Evolutionary conservation across 92 coral and sea anemone genomes (phyloP).

Genomic region (Phenganax stokvisi): DNA sequence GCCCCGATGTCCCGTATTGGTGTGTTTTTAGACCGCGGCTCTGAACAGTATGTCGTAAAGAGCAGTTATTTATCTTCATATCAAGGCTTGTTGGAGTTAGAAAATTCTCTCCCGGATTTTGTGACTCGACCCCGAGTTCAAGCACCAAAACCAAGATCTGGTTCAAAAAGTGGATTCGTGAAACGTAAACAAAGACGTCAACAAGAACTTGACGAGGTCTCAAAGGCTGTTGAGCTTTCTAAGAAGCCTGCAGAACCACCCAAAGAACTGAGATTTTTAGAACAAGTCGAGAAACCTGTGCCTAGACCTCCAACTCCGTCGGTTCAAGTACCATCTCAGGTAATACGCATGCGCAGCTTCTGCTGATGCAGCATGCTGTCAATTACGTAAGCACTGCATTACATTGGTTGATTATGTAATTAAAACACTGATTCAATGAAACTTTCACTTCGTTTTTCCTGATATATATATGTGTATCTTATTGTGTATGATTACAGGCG

Average conservation of each 20-base stretch:
- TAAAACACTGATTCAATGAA: background rate
- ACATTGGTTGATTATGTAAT: no score
- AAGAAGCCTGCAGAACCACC: constrained; percentile 69
- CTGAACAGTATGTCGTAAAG: constrained; percentile 86
- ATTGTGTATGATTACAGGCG: constrained; percentile 50
- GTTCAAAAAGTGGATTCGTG: constrained; percentile 76
- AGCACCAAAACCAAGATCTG: constrained; percentile 95
- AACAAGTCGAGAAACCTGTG: constrained; percentile 93
- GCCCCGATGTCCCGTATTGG: constrained; percentile 99
- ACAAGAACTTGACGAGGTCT: constrained; percentile 89
- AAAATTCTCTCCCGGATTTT: constrained; percentile 92
- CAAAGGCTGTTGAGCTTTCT: constrained; percentile 72
- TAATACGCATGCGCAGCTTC: constrained; percentile 8
- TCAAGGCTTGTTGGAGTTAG: constrained; percentile 86
- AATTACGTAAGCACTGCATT: no score
- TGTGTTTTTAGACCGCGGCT: constrained; percentile 94
- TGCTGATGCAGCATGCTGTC: background rate
- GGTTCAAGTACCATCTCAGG: constrained; percentile 95
- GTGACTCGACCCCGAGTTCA: constrained; percentile 94
- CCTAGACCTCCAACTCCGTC: constrained; percentile 99
- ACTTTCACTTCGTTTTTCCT: background rate
- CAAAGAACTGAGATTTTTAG: constrained; percentile 76
- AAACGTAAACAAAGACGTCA: constrained; percentile 89
- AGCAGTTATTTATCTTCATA: constrained; percentile 81
- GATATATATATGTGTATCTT: background rate